phyloP scores from a whole-genome alignment of 2,888 invertebrate species.

The Cremastobaeus sp. region DNA sequence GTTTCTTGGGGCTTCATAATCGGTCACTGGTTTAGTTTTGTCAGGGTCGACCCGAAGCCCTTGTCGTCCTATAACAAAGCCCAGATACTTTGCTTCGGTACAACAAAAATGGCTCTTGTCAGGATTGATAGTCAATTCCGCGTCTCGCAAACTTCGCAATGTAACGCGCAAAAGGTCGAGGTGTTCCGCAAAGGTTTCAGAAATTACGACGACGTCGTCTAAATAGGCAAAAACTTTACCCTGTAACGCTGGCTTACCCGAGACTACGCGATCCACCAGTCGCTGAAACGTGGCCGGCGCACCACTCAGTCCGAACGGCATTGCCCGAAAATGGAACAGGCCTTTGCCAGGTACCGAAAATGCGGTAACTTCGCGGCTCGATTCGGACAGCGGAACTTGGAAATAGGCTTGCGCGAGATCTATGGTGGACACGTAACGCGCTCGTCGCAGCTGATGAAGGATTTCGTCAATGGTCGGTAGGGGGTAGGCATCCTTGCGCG shows the following conservation, averaged over 20 bases:
- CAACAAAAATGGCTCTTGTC: background rate
- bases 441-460: too few relatives aligned
- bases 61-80: background rate
- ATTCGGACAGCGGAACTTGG: too few relatives aligned
- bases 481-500: too few relatives aligned
- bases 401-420: too few relatives aligned
- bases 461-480: too few relatives aligned
- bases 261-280: background rate
- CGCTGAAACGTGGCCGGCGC: background rate
- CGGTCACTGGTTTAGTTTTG: background rate
- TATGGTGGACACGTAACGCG: too few relatives aligned
- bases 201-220: too few relatives aligned
- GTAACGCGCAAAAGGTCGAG: background rate
- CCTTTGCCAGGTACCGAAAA: too few relatives aligned
- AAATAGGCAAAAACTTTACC: too few relatives aligned
- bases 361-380: background rate
- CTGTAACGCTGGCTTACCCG: background rate
- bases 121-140: background rate
- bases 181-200: background rate
- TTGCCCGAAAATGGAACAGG: too few relatives aligned
- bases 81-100: background rate
- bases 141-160: too few relatives aligned
- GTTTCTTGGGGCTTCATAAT: slow-evolving; percentile 16
- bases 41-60: background rate
- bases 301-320: too few relatives aligned